A percentile compares a stretch with the other conserved stretches of the same genome.
phyloP scores from a whole-genome alignment of 2,888 invertebrate genomes.

The Tigriopus californicus region DNA sequence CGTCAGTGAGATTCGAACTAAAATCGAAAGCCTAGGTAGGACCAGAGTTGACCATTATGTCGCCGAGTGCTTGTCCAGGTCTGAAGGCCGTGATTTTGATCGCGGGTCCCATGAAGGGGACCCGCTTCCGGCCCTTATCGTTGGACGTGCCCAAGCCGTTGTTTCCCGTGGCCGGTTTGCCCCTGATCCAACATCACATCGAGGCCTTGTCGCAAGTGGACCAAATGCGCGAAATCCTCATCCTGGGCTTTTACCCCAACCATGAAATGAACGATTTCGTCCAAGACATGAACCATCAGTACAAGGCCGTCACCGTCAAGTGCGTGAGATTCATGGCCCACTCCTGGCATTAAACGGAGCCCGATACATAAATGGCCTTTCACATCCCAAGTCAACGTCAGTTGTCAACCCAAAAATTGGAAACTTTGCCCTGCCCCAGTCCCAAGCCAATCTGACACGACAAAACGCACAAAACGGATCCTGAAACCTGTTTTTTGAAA shows the following conservation, averaged over 20 bases:
- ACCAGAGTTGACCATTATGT: no score
- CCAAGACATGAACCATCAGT: conserved; percentile 59
- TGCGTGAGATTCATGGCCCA: conserved; percentile 26
- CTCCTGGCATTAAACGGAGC: no score
- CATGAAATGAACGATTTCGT: conserved; percentile 71
- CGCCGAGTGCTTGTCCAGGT: no score
- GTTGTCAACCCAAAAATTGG: no score
- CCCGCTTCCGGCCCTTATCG: conserved; percentile 79
- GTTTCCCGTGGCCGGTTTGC: conserved; percentile 88
- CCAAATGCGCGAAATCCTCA: conserved; percentile 67
- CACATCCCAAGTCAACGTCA: no score
- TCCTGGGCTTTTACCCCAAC: conserved; percentile 80
- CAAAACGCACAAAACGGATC: no score
- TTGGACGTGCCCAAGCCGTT: conserved; percentile 92
- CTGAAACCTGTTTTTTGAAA: no score
- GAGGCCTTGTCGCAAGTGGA: conserved; percentile 63
- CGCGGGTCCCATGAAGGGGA: conserved; percentile 87
- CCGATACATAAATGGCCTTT: no score
- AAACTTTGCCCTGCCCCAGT: no score
- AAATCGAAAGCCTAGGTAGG: no score
- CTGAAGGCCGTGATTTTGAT: conserved; percentile 68
- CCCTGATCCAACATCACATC: conserved; percentile 90
- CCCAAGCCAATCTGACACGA: no score
- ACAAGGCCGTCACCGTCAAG: conserved; percentile 55
- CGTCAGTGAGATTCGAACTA: no score